Base-by-base conservation (phyloP, 2,113 vertebrate genomes). In the Alosa alosa region DNA sequence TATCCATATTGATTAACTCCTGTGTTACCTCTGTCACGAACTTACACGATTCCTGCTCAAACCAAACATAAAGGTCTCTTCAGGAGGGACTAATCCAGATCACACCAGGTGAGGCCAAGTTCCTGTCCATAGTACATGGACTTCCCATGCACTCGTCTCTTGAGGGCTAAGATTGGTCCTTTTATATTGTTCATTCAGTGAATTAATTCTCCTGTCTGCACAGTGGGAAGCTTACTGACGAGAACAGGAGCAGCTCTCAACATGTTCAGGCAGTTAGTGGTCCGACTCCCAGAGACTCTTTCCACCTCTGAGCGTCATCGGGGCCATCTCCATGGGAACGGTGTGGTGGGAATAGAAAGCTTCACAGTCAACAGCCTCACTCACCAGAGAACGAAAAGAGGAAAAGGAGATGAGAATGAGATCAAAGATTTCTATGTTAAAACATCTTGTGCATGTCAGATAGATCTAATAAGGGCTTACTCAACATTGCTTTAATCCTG, bases 221-320 rank as follows among this genome's bases (percentile, higher is more conserved):
- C 90, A 89, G 89, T 86, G 87, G 87, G 91, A 88, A 92, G 91
- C 85, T 81, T 88, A 91, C 88, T 90, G 89, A 87, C 86, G 88
- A 87, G 88, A 93, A 90, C 91, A 90, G 89, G 90, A 87, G 72
- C 90, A 89, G 90, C 91, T 88, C 52, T 87, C 87, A 91, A 92
- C 92, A 85, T 91, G 91, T 92, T 88, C 83, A 89, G 89, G 87
- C 92, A 90, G 60, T 85, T 86, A 86, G 81, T 82, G 85, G 84
- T 86, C 89, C 81, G 81, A 86, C 88, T 88, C 88, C 64, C 81
- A 81, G 85, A 89, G 89, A 90, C 90, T 86, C 88, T 87, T 87
- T 88, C 83, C 45, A 18, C 88, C 83, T 82, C 85, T 89, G 81
- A 83, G 83, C 87, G 39, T 84, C 87, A 52, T 68, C 22, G 52